phyloP scores from a whole-genome alignment of 2,888 invertebrate genomes.

The Drosophila aldrichi region DNA sequence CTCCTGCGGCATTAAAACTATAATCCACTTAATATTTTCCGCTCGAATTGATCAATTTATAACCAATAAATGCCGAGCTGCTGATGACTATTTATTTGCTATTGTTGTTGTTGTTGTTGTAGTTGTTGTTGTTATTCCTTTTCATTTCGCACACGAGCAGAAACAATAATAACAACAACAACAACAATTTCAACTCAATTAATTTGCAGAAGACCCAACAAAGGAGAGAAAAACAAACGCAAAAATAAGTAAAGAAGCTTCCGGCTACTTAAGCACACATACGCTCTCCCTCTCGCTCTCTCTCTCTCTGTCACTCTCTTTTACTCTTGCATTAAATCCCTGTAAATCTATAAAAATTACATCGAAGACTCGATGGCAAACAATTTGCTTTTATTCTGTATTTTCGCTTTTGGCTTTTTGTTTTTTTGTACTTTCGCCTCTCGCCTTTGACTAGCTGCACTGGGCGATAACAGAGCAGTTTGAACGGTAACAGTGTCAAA shows the following conservation, averaged over 20 bases:
- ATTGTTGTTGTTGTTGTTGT: neutral
- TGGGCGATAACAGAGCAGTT: slow-evolving; percentile 29
- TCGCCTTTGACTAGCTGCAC: slow-evolving; percentile 49
- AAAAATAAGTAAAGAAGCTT: slow-evolving; percentile 47
- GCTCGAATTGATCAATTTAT: slow-evolving; percentile 78
- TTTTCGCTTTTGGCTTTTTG: slow-evolving; percentile 16
- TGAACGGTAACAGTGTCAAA: slow-evolving; percentile 17
- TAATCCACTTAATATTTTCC: slow-evolving; percentile 80
- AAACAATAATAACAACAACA: slow-evolving; percentile 8
- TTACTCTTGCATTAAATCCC: slow-evolving; percentile 55
- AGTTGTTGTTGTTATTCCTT: slow-evolving; percentile 11
- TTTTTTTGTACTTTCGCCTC: slow-evolving; percentile 1
- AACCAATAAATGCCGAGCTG: slow-evolving; percentile 78
- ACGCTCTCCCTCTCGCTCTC: slow-evolving; percentile 12
- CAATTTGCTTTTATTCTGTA: slow-evolving; percentile 46
- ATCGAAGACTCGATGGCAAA: slow-evolving; percentile 54
- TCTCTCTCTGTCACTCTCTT: neutral
- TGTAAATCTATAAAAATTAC: slow-evolving; percentile 81
- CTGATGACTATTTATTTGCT: slow-evolving; percentile 78
- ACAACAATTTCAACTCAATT: slow-evolving; percentile 74
- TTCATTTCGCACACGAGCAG: slow-evolving; percentile 28
- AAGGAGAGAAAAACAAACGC: slow-evolving; percentile 34
- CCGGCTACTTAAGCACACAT: slow-evolving; percentile 76
- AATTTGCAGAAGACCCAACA: slow-evolving; percentile 52
- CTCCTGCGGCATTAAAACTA: slow-evolving; percentile 69